Percentiles rank a stretch among this genome's conserved stretches.
phyloP scores from a whole-genome alignment of 2,888 invertebrate species.

The Drosophila tripunctata region DNA sequence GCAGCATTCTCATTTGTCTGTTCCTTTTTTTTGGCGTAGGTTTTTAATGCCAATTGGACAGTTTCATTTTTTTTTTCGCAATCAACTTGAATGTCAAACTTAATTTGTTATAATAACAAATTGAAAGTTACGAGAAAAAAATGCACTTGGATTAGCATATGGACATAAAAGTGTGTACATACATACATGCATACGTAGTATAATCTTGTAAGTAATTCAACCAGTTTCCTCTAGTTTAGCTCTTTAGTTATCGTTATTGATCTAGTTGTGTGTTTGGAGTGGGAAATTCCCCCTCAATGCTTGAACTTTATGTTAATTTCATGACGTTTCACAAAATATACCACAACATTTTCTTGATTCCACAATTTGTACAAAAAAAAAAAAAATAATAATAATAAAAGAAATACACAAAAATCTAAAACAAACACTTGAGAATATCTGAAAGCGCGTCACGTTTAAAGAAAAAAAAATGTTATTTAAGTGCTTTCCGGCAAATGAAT shows the following conservation, averaged over 20 bases:
- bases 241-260: constrained; percentile 31
- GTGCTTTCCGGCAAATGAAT: constrained; percentile 47
- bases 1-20: too few species aligned
- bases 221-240: constrained; percentile 2
- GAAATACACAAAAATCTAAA: constrained; percentile 55
- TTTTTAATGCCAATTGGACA: constrained; percentile 71
- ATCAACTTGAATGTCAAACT: constrained; percentile 75
- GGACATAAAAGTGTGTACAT: too few species aligned
- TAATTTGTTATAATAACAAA: constrained; percentile 78
- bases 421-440: constrained; percentile 60
- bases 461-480: constrained; percentile 49
- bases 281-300: constrained; percentile 13
- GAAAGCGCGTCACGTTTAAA: constrained; percentile 68
- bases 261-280: background rate
- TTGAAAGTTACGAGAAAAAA: constrained; percentile 54
- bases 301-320: constrained; percentile 57
- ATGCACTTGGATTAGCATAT: constrained; percentile 33
- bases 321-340: constrained; percentile 46
- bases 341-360: constrained; percentile 5
- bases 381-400: too few species aligned
- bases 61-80: constrained; percentile 60
- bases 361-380: constrained; percentile 48
- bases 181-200: too few species aligned
- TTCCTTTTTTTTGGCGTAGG: constrained; percentile 73
- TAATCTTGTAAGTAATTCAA: too few species aligned